Base-by-base conservation (phyloP, 2,113 vertebrate species). In the Caranx ignobilis region DNA sequence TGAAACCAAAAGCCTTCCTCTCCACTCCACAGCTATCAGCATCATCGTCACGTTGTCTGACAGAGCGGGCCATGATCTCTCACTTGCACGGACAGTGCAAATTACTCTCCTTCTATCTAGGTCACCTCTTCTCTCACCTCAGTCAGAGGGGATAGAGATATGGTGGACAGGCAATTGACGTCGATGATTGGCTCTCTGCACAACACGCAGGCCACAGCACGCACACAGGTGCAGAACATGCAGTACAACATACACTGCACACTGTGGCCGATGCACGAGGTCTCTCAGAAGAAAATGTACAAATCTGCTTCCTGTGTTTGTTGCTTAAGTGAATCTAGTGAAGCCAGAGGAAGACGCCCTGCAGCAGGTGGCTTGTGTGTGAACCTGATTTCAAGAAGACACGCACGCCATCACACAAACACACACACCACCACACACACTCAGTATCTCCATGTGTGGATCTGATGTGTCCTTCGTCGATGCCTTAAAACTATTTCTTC, bases 111-210 rank as follows among this genome's bases (percentile, higher is more conserved):
- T 43, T 52, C 82, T 77, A 91, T 85, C 81, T 84, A 72, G 90
- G 92, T 91, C 90, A 87, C 79, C 77, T 89, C 78, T 60, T 71
- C 83, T 91, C 89, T 93, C 91, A 90, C 90, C 92, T 90, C 81
- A 13, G 79, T 79, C 64, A 78, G 68, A 81, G 48, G 68, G 47
- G 74, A 84, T 59, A 68, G 79, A 87, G 74, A 88, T 81, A 88
- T 87, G 70, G 83, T 59, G 50, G 90, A 56, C 84, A 74, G 81
- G 80, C 76, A 76, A 81, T n/a, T 54, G 69, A 62, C 69, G 56
- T 76, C 81, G 87, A 89, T 68, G 70, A 90, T 73, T 73, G 12
- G 47, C 70, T 74, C 63, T 12, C 57, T 60, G 67, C 3, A 60
- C 67, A 43, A 55, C 48, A 18, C 4, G n/a, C 72, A 62, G 62